Evolutionary conservation across 2,888 invertebrate genomes (phyloP), one percentile per base, ranked within the genome.

Genomic region (Mantis religiosa): DNA sequence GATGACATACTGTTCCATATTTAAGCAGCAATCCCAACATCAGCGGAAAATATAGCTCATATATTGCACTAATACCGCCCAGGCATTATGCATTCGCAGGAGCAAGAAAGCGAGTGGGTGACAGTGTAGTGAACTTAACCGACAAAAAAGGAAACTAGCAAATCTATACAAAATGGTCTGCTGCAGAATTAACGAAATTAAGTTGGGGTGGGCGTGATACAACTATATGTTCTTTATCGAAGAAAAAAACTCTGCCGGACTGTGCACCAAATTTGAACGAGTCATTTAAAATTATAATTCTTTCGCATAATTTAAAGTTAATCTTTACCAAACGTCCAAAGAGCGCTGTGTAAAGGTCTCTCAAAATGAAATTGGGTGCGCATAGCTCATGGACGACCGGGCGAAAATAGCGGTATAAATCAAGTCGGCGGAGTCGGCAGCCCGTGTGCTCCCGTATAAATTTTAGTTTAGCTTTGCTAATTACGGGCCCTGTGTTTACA

Each of bases 381-480:
- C 87, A 83, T 41, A 82, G 34, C 87, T 83, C 87, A 41, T 9
- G 47, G 28, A 28, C 83, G 28, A 87, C 82, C 86, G n/a, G 54
- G 47, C 47, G 84, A 84, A 30, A 28, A 30, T 81, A 25, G 86
- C 54, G 9, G 86, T 28, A 86, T 86, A 87, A 87, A 83, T 87
- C 83, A 82, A 87, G 82, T 28, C 20, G 86, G 71, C 20, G 86
- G 71, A 25, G 71, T 71, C 28, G 30, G 84, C 84, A n/a, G 87
- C 20, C 83, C 27, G 28, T 83, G 83, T 83, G n/a, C 47, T 87
- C 83, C 41, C n/a, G 87, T 87, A 87, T 87, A 87, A 87, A 87
- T 87, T 87, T 82, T 87, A 87, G 87, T 87, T 87, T 87, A 87
- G 83, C 87, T 87, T 83, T 87, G 87, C 87, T 87, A 87, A 87